Percentiles rank a stretch among this genome's conserved stretches.
These are phyloP conservation scores for Calycopis cecrops DNA, from an alignment of 1,140 invertebrate genomes.

Conservation along the genomic window DNA sequence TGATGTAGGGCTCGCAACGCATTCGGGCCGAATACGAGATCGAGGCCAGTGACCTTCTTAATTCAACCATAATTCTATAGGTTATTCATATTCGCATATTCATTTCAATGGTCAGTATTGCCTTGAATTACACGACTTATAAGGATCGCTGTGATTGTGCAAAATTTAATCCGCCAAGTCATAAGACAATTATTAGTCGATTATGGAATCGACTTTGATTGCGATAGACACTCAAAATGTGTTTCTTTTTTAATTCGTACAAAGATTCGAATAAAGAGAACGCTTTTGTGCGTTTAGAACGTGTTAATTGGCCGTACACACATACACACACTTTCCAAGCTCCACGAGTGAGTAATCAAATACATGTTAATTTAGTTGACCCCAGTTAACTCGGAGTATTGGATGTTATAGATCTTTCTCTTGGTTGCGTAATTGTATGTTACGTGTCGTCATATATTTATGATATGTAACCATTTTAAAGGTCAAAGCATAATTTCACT, in stretches of 20 bases:
- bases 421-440: conserved; percentile 1
- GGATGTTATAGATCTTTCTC: conserved; percentile 18
- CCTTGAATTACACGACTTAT: conserved; percentile 10
- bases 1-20: conserved; percentile 64
- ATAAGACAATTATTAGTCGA: too few species aligned
- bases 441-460: not conserved
- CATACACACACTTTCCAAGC: conserved; percentile 18
- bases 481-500: too few species aligned
- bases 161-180: conserved; percentile 14
- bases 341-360: conserved; percentile 28
- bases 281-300: conserved; percentile 21
- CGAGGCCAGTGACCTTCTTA: conserved; percentile 58
- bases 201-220: too few species aligned
- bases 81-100: too few species aligned
- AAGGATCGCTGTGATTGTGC: conserved; percentile 39
- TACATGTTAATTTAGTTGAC: conserved; percentile 33
- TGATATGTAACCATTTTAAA: too few species aligned
- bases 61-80: not conserved
- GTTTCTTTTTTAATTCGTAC: not conserved
- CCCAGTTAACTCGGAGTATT: conserved; percentile 17
- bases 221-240: too few species aligned
- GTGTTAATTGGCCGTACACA: conserved; percentile 28
- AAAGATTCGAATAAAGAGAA: too few species aligned
- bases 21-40: conserved; percentile 62
- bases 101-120: too few species aligned